Percentiles rank a stretch among this genome's conserved stretches.
These are phyloP conservation scores for Mastigias papua DNA, from an alignment of 30 jellyfish, hydroid and myxozoan species.

Conservation along the genomic window DNA sequence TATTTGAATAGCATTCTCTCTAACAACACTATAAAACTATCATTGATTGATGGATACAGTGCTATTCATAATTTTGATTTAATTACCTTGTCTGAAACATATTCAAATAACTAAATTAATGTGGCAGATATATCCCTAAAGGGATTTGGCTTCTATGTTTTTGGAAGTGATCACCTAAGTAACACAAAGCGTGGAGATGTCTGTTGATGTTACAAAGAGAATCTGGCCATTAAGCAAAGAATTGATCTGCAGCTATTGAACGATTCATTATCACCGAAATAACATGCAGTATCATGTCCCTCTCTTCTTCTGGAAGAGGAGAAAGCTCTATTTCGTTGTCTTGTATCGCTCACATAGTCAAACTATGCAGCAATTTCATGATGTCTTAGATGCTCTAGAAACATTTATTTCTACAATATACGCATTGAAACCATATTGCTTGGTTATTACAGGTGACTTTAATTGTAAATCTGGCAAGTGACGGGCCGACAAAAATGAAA, in stretches of 20 bases:
- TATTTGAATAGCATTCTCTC: background rate
- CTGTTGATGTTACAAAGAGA: background rate
- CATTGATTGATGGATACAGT: background rate
- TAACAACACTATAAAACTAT: background rate
- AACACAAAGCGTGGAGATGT: background rate
- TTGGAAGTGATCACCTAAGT: background rate
- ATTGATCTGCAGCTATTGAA: background rate
- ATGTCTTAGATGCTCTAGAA: background rate
- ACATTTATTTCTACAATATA: background rate
- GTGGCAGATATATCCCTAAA: background rate
- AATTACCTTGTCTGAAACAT: slow-evolving; percentile 26
- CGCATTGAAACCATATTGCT: background rate
- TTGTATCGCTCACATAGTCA: background rate
- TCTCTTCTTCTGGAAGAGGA: too few species aligned
- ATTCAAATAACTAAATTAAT: background rate
- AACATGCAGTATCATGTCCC: background rate
- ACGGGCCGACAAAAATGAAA: background rate
- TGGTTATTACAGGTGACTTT: background rate
- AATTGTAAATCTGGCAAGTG: background rate
- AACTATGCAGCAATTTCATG: too few species aligned
- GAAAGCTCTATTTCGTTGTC: too few species aligned
- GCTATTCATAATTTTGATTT: background rate
- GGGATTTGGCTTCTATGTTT: background rate
- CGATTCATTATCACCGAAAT: background rate
- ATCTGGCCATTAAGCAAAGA: background rate